Conservation (phyloP, 2,113 vertebrate genomes). For the Telmatochromis sp. region DNA sequence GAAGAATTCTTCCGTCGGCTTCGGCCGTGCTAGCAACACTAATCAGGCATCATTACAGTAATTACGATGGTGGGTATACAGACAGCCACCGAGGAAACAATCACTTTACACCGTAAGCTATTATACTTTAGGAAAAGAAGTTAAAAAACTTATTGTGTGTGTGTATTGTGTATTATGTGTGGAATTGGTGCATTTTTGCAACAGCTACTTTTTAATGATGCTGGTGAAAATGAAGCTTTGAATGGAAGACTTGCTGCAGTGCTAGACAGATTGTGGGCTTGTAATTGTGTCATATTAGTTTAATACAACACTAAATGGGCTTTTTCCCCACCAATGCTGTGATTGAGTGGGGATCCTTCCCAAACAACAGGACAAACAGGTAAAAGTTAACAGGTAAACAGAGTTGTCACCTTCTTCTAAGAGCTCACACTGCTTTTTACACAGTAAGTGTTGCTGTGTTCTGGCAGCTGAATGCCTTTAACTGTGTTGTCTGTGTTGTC, state of each 20-base stretch:
- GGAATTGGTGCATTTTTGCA: neutral
- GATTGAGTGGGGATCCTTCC: neutral
- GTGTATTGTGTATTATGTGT: neutral
- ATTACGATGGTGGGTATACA: neutral
- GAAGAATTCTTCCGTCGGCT: neutral
- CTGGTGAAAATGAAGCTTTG: neutral
- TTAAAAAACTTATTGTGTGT: neutral
- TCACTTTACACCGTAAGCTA: neutral
- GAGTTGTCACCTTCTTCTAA: neutral
- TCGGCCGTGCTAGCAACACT: neutral
- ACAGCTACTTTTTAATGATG: neutral
- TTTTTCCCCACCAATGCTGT: neutral
- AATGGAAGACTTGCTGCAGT: neutral
- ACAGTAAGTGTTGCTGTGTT: neutral
- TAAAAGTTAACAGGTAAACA: neutral
- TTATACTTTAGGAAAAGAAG: neutral
- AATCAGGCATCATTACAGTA: neutral
- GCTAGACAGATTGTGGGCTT: neutral
- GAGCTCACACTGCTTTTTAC: neutral
- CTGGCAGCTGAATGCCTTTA: neutral
- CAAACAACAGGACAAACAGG: neutral
- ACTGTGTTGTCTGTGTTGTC: neutral
- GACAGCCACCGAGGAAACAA: neutral
- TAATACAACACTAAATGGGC: neutral
- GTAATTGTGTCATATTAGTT: neutral